Evolutionary conservation across 2,888 invertebrate genomes (phyloP).

Genomic region (Tetramorium bicarinatum): DNA sequence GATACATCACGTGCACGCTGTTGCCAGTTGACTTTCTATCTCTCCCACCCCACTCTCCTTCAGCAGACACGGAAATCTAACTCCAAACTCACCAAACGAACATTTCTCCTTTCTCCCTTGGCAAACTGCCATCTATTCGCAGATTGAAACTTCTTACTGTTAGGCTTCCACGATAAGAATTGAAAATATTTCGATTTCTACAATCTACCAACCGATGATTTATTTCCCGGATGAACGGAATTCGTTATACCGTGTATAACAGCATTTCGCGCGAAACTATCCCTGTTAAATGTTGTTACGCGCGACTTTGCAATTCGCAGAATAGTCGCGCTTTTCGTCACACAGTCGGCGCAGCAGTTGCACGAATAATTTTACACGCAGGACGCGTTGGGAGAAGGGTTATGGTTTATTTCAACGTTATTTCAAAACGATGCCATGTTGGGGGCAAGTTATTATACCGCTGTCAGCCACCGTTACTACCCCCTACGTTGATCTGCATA

Average conservation of each 20-base stretch:
- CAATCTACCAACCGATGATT: neutral
- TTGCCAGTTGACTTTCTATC: constrained; percentile 72
- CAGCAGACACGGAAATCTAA: constrained; percentile 66
- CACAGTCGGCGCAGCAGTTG: constrained; percentile 54
- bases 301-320: constrained; percentile 1
- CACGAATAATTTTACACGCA: constrained; percentile 17
- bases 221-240: neutral
- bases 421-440: constrained; percentile 68
- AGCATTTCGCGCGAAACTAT: neutral
- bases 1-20: constrained; percentile 82
- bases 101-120: constrained; percentile 70
- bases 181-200: constrained; percentile 28
- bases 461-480: constrained; percentile 78
- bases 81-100: constrained; percentile 63
- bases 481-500: constrained; percentile 83
- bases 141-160: constrained; percentile 52
- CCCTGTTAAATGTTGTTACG: constrained; percentile 6
- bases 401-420: constrained; percentile 79
- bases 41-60: constrained; percentile 49
- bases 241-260: constrained; percentile 11
- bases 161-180: constrained; percentile 36
- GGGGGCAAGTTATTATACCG: constrained; percentile 77
- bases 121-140: constrained; percentile 68
- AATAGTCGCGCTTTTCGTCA: constrained; percentile 62
- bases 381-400: constrained; percentile 65